Conservation (phyloP, 2,113 vertebrate species). For the Clarias batrachus region DNA sequence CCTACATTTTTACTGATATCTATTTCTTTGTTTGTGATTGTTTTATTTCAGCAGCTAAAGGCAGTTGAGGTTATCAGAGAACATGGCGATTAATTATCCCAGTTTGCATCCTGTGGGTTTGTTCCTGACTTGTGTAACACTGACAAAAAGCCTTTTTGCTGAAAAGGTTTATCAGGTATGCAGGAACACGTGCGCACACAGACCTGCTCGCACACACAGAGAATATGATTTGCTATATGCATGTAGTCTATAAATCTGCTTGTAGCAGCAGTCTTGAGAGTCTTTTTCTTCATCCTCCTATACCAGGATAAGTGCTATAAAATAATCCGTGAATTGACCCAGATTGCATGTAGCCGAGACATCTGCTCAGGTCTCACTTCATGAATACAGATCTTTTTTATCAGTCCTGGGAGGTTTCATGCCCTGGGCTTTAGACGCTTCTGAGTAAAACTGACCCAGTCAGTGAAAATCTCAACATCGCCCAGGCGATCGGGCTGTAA, state of each 20-base stretch:
- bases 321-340: conserved; percentile 77
- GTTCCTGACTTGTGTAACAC: conserved; percentile 52
- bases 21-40: background rate
- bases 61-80: conserved; percentile 57
- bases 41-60: conserved; percentile 54
- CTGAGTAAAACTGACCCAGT: conserved; percentile 25
- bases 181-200: background rate
- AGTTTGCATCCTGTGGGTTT: conserved; percentile 25
- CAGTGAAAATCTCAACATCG: conserved; percentile 35
- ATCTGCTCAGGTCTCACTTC: conserved; percentile 65
- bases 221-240: background rate
- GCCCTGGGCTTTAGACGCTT: conserved; percentile 54
- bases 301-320: conserved; percentile 67
- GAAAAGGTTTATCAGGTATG: background rate
- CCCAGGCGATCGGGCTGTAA: conserved; percentile 32
- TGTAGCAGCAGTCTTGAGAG: conserved; percentile 55
- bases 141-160: conserved; percentile 16
- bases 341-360: conserved; percentile 74
- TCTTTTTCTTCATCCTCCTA: conserved; percentile 51
- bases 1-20: too few species aligned
- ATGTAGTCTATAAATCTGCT: conserved; percentile 40
- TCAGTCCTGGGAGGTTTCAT: conserved; percentile 64
- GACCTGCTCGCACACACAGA: background rate
- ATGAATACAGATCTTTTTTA: conserved; percentile 70
- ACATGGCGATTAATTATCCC: conserved; percentile 65